These are phyloP conservation scores for Zhuqinia jingwanae DNA, from an alignment of 2,888 invertebrate species.

Conservation along the genomic window DNA sequence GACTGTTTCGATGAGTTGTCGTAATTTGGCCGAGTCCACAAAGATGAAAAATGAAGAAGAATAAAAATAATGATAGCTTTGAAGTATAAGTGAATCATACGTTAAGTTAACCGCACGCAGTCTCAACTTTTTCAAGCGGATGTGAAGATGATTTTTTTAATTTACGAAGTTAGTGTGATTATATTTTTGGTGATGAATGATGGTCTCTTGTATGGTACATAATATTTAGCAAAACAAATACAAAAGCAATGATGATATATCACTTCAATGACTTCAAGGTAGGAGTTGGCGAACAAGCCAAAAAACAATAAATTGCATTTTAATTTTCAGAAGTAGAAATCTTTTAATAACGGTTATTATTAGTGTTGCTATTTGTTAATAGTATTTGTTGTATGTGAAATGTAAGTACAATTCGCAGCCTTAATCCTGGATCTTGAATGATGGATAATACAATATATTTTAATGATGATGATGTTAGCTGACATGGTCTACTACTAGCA, in stretches of 20 bases:
- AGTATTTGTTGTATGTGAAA: neutral
- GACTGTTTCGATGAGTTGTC: neutral
- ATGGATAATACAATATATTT: neutral
- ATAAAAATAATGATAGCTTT: no score
- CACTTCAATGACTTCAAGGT: no score
- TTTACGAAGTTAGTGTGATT: slow-evolving; percentile 20
- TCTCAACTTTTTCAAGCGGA: no score
- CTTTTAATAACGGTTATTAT: no score
- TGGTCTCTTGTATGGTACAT: slow-evolving; percentile 56
- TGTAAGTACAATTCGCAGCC: slow-evolving; percentile 6
- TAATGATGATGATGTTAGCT: neutral
- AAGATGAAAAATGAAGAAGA: no score
- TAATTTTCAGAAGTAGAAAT: neutral
- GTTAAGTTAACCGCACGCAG: no score
- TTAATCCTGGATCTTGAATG: slow-evolving; percentile 10
- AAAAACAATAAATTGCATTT: neutral
- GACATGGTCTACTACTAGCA: slow-evolving; percentile 12
- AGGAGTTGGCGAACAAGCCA: no score
- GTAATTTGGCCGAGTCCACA: no score
- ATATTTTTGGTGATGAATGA: slow-evolving; percentile 49
- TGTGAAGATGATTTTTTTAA: no score
- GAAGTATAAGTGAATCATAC: no score
- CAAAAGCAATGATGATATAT: neutral
- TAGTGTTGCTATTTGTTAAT: no score
- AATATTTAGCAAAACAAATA: slow-evolving; percentile 28